phyloP scores from a whole-genome alignment of 2,888 invertebrate genomes.

The Drosophila pseudotalamancana region DNA sequence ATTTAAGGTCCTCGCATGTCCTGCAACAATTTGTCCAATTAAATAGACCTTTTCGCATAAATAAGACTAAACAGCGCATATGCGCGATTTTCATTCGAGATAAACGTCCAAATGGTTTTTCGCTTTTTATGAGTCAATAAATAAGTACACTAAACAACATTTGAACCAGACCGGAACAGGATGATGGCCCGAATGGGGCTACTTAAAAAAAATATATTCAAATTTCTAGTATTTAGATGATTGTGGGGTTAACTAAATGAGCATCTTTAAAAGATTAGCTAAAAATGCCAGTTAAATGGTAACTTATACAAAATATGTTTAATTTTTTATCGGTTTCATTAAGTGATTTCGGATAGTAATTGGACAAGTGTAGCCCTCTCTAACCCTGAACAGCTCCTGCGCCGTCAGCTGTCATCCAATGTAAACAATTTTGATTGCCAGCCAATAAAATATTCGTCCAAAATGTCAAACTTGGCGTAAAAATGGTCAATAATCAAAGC shows the following conservation, averaged over 20 bases:
- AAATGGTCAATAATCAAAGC: slow-evolving; percentile 30
- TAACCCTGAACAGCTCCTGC: slow-evolving; percentile 24
- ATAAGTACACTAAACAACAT: slow-evolving; percentile 25
- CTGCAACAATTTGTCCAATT: slow-evolving; percentile 73
- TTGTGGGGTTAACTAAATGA: background rate
- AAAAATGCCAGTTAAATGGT: too few species aligned
- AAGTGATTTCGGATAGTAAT: background rate
- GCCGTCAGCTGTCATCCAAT: slow-evolving; percentile 10
- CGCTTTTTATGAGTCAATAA: slow-evolving; percentile 64
- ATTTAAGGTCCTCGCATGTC: slow-evolving; percentile 60
- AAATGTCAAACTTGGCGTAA: slow-evolving; percentile 18
- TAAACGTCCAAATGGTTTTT: slow-evolving; percentile 40
- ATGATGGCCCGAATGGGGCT: background rate
- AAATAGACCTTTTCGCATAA: slow-evolving; percentile 58
- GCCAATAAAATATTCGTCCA: slow-evolving; percentile 29
- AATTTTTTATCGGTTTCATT: too few species aligned
- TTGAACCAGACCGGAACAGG: slow-evolving; percentile 27
- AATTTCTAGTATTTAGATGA: background rate
- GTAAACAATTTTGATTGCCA: slow-evolving; percentile 38
- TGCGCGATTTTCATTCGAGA: slow-evolving; percentile 66
- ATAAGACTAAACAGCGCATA: slow-evolving; percentile 57
- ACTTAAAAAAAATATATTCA: background rate
- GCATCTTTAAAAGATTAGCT: too few species aligned
- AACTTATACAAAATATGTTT: background rate
- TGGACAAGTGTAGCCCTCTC: background rate